Evolutionary conservation across 1,140 invertebrate species (phyloP), one percentile per base, ranked within the genome.

Genomic region (Musca domestica): DNA sequence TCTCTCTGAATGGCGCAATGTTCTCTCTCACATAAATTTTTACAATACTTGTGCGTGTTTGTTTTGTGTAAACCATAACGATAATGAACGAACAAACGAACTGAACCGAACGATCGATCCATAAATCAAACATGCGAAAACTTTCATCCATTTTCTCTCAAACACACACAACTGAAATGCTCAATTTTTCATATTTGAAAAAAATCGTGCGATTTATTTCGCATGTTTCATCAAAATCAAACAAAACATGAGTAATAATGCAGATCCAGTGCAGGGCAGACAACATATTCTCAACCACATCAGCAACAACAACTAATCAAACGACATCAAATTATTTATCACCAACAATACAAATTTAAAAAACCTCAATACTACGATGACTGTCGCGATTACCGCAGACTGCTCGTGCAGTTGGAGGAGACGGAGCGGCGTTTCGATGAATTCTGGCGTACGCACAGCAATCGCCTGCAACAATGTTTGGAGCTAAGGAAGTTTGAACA

Each of bases 381-480:
- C 70, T 75, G 74, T 82, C 77, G 72, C 71, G 72, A 75, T 76
- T 76, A 75, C 75, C 75, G 70, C 80, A 94, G 94, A 82, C 87
- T 98, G 80, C 84, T 98, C 51, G 90, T 95, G 30, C 95, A 98
- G 85, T 85, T 98, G 73, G 95, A 97, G 81, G 95, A 98, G 86
- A 98, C 95, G 66, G 93, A 96, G 83, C 88, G 88, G 73, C 92
- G 92, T 64, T 98, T 98, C 83, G 94, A 96, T 78, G 88, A 92
- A 70, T 98, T 96, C 84, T 98, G 95, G 95, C 87, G 88, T 19
- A 89, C 92, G 74, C 95, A 98, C 84, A 92, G 93, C 74, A 88
- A 88, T 54, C 90, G 93, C 78, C 84, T 98, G 73, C 90, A 91
- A 71, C 92, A 96, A 77, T 96, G 94, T 84, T 83, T 98, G 64